These are phyloP conservation scores for Acrobasis suavella DNA, from an alignment of 2,888 invertebrate species.

Conservation along the genomic window DNA sequence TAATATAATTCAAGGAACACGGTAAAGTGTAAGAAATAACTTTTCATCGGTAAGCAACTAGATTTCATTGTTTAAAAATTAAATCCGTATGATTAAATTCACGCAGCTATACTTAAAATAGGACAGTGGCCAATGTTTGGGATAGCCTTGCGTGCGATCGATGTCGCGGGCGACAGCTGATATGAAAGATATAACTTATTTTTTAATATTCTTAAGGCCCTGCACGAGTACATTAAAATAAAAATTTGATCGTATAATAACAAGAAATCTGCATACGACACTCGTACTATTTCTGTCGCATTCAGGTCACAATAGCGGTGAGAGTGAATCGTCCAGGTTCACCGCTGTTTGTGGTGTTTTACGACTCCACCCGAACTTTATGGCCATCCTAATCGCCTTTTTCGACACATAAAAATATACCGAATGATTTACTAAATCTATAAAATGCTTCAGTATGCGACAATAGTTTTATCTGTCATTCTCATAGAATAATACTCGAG, in stretches of 20 bases:
- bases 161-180: too few relatives aligned
- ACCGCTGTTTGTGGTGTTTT: constrained; percentile 18
- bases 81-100: too few relatives aligned
- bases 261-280: neutral
- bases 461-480: constrained; percentile 7
- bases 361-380: constrained; percentile 21
- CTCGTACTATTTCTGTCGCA: neutral
- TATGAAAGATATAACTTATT: neutral
- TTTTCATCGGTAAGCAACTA: too few relatives aligned
- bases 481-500: neutral
- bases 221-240: too few relatives aligned
- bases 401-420: constrained; percentile 18
- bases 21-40: too few relatives aligned
- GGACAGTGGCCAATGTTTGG: too few relatives aligned
- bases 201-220: neutral
- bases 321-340: constrained; percentile 12
- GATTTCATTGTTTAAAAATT: too few relatives aligned
- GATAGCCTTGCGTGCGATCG: too few relatives aligned
- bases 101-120: too few relatives aligned
- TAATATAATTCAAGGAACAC: too few relatives aligned
- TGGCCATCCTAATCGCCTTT: constrained; percentile 21
- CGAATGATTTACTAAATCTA: constrained; percentile 15
- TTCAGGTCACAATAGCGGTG: neutral
- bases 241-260: neutral
- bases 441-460: constrained; percentile 3